Base-by-base conservation (phyloP, 2,888 invertebrate genomes). In the Poecilus cupreus region DNA sequence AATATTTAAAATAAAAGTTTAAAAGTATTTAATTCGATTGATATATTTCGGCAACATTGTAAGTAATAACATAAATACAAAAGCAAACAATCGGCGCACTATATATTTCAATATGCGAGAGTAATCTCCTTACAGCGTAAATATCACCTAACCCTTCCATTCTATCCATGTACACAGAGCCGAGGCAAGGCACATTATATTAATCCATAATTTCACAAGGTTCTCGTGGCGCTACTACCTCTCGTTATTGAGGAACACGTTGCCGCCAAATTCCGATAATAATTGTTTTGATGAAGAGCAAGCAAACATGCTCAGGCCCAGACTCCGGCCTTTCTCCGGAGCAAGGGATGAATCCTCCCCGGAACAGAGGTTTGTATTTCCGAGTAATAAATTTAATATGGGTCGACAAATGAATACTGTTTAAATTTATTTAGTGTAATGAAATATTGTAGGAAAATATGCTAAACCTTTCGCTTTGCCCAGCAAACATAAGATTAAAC, bases 391-490 rank as follows among this genome's bases (percentile, higher is more conserved):
- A 68, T 39, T 37, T 68, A 68, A 68, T 68, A 68, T 68, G 64
- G 64, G 64, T 68, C 37, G 37, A 32, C 64, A 37, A 68, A 68
- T 68, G 64, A 68, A 68, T 39, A 68, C 64, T 68, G 64, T 68
- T 68, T 37, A 32, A 68, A 37, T 68, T 68, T 68, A 37, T 68
- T 68, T 68, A 68, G 37, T 68, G 39, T 68, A 18, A 68, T 68
- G 64, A 68, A 68, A 68, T 68, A 68, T 68, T 37, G 64, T 68
- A 68, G 18, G 64, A 16, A 68, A 37, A 68, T 68, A 68, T 68
- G 64, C 20, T 68, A 18, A 68, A 68, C 64, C 64, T 68, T 68
- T 68, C 0, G 13, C 6, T 13, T 16, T 13, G 51, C 3, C 18
- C 16, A 2, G 64, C 64, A 37, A 39, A 60, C 60, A 24, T 54